These are phyloP conservation scores for Brachyptera risi DNA, from an alignment of 2,888 invertebrate species.

Conservation along the genomic window DNA sequence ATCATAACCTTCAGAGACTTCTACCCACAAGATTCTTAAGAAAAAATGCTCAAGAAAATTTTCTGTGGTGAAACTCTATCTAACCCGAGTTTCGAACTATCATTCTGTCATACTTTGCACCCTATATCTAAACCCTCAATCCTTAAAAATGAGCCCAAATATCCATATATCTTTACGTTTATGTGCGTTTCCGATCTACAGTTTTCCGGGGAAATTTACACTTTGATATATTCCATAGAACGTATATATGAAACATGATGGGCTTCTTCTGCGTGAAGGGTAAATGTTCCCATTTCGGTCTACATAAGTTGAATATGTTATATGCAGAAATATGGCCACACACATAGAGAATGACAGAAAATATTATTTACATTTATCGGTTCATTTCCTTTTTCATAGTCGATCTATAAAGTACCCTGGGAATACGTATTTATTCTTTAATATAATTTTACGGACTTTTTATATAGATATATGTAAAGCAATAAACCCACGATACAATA, in stretches of 20 bases:
- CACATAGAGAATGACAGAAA: too few relatives aligned
- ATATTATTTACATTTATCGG: too few relatives aligned
- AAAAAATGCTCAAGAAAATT: background rate
- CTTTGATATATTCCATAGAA: constrained; percentile 16
- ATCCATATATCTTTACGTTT: constrained; percentile 28
- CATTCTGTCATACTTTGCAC: constrained; percentile 6
- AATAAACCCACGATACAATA: constrained; percentile 1
- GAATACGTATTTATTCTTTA: background rate
- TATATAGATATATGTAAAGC: background rate
- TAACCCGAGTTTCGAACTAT: constrained; percentile 8
- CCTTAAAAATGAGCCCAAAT: constrained; percentile 18
- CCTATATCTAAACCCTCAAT: constrained; percentile 18
- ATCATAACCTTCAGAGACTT: background rate
- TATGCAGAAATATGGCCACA: too few relatives aligned
- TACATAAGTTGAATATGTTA: constrained; percentile 15
- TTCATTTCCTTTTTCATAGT: background rate
- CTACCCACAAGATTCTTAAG: too few relatives aligned
- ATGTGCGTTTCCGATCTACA: constrained; percentile 13
- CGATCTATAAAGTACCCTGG: background rate
- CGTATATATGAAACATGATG: constrained; percentile 18
- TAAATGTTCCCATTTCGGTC: constrained; percentile 13
- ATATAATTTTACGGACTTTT: background rate
- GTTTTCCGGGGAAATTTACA: constrained; percentile 14
- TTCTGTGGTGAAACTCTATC: constrained; percentile 2
- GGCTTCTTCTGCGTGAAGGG: constrained; percentile 8